Base-by-base conservation (phyloP, 2,113 vertebrate genomes). In the Phaetusa simplex region DNA sequence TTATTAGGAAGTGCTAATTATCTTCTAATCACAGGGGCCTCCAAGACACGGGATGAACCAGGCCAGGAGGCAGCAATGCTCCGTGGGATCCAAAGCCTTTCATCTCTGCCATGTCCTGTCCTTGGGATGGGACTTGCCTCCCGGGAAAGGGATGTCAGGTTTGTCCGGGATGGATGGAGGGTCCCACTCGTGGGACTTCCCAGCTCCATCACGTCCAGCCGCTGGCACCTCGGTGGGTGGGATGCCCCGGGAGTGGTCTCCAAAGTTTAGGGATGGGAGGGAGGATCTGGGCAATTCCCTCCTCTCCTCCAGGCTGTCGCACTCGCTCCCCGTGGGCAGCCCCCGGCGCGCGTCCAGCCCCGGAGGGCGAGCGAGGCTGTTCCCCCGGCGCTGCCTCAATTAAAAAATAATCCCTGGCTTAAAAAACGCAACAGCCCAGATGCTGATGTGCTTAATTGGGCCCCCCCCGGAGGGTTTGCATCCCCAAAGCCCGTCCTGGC, bases 1-100 rank as follows among this genome's bases (percentile, higher is more conserved):
- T 94, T 34, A 62, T 34, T 73, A 94, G 67, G 88, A 70, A 81
- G 89, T 64, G 59, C 29, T 95, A 93, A 91, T 96, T 95, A 64
- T 62, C 77, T 89, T 65, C 64, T 87, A 71, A 78, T 67, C 43
- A n/a, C 64, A 42, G 47, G 12, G 38, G 18, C 23, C 40, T 73
- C 53, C 59, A 32, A 53, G 61, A n/a, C 32, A 29, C 2, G 30
- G 62, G 71, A 45, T 61, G 42, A 70, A n/a, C 2, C 13, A 82
- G 29, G 11, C 26, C n/a, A 17, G 79, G 79, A 80, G 50, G 47
- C 0, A 0, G 55, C 1, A 1, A 66, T n/a, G 59, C 15, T 74
- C 59, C 0, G 1, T 7, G 13, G 32, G 20, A 84, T 55, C 27
- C 1, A 1, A 66, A 86, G 29, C 22, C 76, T 81, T 91, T 71